Conservation (phyloP, 2,888 invertebrate species). For the Chymomyza caudatula region DNA sequence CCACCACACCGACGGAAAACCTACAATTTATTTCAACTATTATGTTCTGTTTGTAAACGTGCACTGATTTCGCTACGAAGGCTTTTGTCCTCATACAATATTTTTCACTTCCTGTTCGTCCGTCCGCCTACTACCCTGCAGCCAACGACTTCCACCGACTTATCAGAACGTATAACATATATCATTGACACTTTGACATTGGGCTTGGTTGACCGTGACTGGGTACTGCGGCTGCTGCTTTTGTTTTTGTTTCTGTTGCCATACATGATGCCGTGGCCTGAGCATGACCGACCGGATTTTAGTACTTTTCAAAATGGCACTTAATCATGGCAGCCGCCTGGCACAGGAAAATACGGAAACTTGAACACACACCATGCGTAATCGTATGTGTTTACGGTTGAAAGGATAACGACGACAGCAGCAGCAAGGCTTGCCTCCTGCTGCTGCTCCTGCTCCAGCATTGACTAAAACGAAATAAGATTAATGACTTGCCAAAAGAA, state of each 20-base stretch:
- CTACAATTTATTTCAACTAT: conserved; percentile 66
- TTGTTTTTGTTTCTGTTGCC: not conserved
- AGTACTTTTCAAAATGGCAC: conserved; percentile 78
- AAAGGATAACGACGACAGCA: conserved; percentile 70
- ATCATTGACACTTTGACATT: conserved; percentile 77
- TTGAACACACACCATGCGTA: conserved; percentile 74
- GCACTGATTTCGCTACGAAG: conserved; percentile 61
- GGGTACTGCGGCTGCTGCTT: conserved; percentile 3
- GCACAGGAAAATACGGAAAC: conserved; percentile 75
- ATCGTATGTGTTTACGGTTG: conserved; percentile 77
- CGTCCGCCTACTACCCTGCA: not conserved
- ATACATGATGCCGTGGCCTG: conserved; percentile 8
- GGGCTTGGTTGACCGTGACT: conserved; percentile 24
- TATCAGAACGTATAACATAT: conserved; percentile 73
- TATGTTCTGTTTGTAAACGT: conserved; percentile 72
- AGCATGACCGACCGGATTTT: conserved; percentile 75
- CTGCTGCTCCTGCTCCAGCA: conserved; percentile 12
- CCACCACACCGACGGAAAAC: conserved; percentile 33
- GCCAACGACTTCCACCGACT: conserved; percentile 43
- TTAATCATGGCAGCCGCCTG: conserved; percentile 76
- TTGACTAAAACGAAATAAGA: conserved; percentile 71
- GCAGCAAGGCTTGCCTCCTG: conserved; percentile 24
- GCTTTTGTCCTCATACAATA: conserved; percentile 67
- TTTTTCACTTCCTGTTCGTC: conserved; percentile 45
- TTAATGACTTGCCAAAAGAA: conserved; percentile 71